Evolutionary conservation across 2,113 vertebrate species (phyloP).

Genomic region (Coturnix japonica): DNA sequence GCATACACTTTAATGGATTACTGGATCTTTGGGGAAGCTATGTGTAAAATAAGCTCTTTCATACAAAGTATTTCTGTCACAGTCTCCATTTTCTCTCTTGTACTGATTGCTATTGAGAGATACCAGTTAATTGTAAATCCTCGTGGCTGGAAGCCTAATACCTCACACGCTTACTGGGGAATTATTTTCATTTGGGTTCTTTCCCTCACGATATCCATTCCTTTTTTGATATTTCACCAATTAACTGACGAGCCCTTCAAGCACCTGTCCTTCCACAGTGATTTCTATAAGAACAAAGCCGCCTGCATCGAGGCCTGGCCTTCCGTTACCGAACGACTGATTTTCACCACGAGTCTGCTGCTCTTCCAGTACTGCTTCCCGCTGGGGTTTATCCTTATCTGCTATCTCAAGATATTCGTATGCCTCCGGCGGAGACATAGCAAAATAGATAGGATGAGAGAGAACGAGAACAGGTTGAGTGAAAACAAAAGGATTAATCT

Average conservation of each 20-base stretch:
- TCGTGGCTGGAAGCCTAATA: constrained; percentile 76
- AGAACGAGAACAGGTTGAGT: constrained; percentile 60
- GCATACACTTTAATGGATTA: constrained; percentile 81
- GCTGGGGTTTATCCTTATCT: constrained; percentile 78
- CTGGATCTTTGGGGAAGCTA: constrained; percentile 78
- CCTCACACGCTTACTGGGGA: constrained; percentile 75
- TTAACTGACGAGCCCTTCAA: constrained; percentile 77
- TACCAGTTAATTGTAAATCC: constrained; percentile 81
- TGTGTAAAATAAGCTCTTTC: constrained; percentile 79
- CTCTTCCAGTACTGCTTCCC: constrained; percentile 78
- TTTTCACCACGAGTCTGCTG: constrained; percentile 78
- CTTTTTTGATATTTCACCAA: constrained; percentile 76
- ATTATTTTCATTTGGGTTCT: constrained; percentile 75
- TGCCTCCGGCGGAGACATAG: constrained; percentile 66
- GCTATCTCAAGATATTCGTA: constrained; percentile 77
- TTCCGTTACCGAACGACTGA: constrained; percentile 66
- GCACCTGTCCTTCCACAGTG: constrained; percentile 67
- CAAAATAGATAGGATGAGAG: constrained; percentile 66
- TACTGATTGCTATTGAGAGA: constrained; percentile 77
- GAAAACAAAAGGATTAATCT: constrained; percentile 77
- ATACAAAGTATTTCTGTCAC: constrained; percentile 76
- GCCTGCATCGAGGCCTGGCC: constrained; percentile 76
- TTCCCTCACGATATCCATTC: constrained; percentile 73
- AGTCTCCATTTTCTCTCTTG: constrained; percentile 79
- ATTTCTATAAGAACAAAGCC: constrained; percentile 68